A percentile compares a stretch with the other conserved stretches of the same genome.
These are phyloP conservation scores for Cheilosia soror DNA, from an alignment of 2,888 invertebrate genomes.

Conservation along the genomic window DNA sequence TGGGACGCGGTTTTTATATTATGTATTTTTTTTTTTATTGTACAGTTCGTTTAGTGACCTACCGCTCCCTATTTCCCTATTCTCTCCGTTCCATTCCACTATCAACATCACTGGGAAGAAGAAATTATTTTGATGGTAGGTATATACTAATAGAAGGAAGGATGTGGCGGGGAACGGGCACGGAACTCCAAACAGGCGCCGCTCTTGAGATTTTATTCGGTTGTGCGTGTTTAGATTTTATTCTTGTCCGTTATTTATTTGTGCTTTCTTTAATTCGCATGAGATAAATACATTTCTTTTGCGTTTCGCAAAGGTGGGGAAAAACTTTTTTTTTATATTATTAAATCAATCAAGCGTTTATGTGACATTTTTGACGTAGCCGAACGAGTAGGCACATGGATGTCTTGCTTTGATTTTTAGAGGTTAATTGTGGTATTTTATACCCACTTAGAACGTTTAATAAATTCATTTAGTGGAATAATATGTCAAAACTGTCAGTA, in stretches of 20 bases:
- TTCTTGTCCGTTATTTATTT: constrained; percentile 30
- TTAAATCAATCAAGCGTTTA: constrained; percentile 40
- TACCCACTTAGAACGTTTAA: constrained; percentile 5
- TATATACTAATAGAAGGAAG: background rate
- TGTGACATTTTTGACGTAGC: constrained; percentile 27
- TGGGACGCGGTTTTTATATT: constrained; percentile 49
- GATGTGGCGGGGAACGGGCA: background rate
- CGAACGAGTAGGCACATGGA: background rate
- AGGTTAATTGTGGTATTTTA: constrained; percentile 17
- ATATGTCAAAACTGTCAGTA: constrained; percentile 10
- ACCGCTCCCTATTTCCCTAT: constrained; percentile 42
- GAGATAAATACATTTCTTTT: constrained; percentile 40
- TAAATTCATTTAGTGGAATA: constrained; percentile 1
- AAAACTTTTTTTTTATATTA: constrained; percentile 12
- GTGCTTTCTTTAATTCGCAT: constrained; percentile 33
- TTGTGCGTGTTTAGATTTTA: constrained; percentile 60
- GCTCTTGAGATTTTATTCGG: constrained; percentile 56
- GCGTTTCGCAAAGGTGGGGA: constrained; percentile 39
- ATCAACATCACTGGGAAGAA: background rate
- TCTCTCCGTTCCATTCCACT: background rate
- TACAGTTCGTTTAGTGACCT: constrained; percentile 40
- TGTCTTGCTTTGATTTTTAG: constrained; percentile 19
- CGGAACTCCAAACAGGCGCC: constrained; percentile 20
- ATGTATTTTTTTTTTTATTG: constrained; percentile 34
- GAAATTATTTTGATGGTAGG: constrained; percentile 32